phyloP scores from a whole-genome alignment of 2,888 invertebrate genomes.

The Ganaspis brasiliensis region DNA sequence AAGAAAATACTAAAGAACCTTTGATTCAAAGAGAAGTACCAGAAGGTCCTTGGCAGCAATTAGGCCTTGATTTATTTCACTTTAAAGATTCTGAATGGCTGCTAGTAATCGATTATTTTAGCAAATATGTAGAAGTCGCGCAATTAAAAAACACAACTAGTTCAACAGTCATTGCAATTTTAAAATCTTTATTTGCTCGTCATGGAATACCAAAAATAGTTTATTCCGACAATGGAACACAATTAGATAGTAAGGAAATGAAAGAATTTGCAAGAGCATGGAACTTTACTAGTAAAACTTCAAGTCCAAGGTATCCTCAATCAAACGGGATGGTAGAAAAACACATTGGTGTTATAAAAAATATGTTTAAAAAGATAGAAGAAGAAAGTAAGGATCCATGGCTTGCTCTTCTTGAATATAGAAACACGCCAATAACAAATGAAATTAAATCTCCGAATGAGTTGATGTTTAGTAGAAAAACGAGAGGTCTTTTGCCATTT shows the following conservation, averaged over 20 bases:
- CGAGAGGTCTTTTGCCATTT: constrained; percentile 57
- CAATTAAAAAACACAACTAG: constrained; percentile 45
- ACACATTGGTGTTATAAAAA: constrained; percentile 62
- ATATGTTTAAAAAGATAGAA: constrained; percentile 59
- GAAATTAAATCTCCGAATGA: constrained; percentile 58
- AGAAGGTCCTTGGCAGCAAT: constrained; percentile 52
- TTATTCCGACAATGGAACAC: constrained; percentile 58
- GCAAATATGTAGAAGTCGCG: constrained; percentile 57
- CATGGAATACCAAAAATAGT: constrained; percentile 54
- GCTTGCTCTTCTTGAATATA: constrained; percentile 62
- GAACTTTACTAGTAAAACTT: constrained; percentile 52
- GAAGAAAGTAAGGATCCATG: too few species aligned
- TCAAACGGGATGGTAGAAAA: too few species aligned
- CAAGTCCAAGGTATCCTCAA: constrained; percentile 56
- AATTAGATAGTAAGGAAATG: constrained; percentile 53
- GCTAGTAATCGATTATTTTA: constrained; percentile 59
- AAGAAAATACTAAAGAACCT: constrained; percentile 50
- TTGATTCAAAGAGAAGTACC: constrained; percentile 54
- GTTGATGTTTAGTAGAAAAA: constrained; percentile 55
- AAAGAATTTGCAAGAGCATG: constrained; percentile 55
- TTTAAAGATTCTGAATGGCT: constrained; percentile 49
- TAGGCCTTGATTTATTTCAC: constrained; percentile 57
- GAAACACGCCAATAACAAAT: constrained; percentile 61
- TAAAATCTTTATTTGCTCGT: constrained; percentile 53
- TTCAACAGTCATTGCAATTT: constrained; percentile 43